Conservation (phyloP, 2,888 invertebrate species). For the Hydriomena furcata region DNA sequence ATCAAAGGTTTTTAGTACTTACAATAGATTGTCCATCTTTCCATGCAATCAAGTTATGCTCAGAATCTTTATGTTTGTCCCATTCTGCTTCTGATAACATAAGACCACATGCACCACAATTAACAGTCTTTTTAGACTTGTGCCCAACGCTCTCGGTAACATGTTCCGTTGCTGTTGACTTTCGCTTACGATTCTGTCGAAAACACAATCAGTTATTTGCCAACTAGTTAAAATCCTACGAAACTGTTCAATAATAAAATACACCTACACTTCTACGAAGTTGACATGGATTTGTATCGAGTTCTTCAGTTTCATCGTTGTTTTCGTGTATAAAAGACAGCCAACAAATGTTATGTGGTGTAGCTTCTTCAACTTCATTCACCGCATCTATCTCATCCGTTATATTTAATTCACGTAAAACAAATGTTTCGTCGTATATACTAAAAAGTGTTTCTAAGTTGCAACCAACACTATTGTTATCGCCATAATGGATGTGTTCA, state of each 20-base stretch:
- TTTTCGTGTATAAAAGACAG: slow-evolving; percentile 4
- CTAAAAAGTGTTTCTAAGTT: slow-evolving; percentile 51
- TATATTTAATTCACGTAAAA: slow-evolving; percentile 13
- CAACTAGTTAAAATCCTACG: background rate
- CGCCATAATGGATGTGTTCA: slow-evolving; percentile 67
- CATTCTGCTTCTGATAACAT: slow-evolving; percentile 44
- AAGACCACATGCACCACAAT: slow-evolving; percentile 51
- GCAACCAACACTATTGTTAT: slow-evolving; percentile 40
- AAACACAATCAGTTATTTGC: slow-evolving; percentile 8
- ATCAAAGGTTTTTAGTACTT: slow-evolving; percentile 42
- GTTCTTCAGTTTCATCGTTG: slow-evolving; percentile 2
- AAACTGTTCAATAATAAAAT: background rate
- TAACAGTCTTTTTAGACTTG: slow-evolving; percentile 37
- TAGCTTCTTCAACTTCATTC: slow-evolving; percentile 1
- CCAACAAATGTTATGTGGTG: slow-evolving; percentile 19
- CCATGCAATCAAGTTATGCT: slow-evolving; percentile 54
- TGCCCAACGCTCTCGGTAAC: background rate
- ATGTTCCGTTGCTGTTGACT: slow-evolving; percentile 8
- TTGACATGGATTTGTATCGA: slow-evolving; percentile 1
- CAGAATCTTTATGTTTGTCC: slow-evolving; percentile 46
- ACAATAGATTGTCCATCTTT: slow-evolving; percentile 46
- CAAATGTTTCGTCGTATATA: slow-evolving; percentile 52
- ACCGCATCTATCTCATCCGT: slow-evolving; percentile 7
- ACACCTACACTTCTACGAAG: slow-evolving; percentile 22
- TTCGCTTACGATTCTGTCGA: slow-evolving; percentile 26